phyloP scores from a whole-genome alignment of 2,888 invertebrate species.

The Temnothorax ravouxi region DNA sequence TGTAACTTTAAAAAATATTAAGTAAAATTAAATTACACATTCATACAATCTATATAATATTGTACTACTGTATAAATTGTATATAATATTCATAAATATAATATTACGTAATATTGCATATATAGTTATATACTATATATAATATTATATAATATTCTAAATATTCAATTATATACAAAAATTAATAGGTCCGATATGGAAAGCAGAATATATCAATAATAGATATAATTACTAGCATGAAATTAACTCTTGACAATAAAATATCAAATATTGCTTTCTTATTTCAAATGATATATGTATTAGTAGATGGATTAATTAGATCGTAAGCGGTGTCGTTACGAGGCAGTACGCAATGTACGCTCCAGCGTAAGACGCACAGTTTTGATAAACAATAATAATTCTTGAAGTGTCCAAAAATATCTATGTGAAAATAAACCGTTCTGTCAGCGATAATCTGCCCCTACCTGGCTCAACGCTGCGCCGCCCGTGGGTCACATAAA shows the following conservation, averaged over 20 bases:
- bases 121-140: neutral
- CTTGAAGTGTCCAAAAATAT: no score
- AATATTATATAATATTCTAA: neutral
- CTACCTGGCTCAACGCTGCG: no score
- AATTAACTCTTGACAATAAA: neutral
- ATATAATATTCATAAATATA: neutral
- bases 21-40: neutral
- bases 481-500: no score
- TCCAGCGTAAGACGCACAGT: no score
- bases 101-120: neutral
- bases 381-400: no score
- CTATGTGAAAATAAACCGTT: no score
- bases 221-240: neutral
- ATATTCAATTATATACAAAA: no score
- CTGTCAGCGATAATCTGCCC: no score
- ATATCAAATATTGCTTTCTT: neutral
- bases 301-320: neutral
- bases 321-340: no score
- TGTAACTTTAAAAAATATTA: slow-evolving; percentile 3
- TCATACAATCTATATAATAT: neutral
- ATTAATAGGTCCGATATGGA: neutral
- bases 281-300: neutral
- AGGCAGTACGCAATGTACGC: no score
- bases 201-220: neutral
- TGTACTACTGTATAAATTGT: no score